A percentile compares a stretch with the other conserved stretches of the same genome.
Conservation (phyloP, 1,140 invertebrate genomes). For the Scaptodrosophila lebanonensis region DNA sequence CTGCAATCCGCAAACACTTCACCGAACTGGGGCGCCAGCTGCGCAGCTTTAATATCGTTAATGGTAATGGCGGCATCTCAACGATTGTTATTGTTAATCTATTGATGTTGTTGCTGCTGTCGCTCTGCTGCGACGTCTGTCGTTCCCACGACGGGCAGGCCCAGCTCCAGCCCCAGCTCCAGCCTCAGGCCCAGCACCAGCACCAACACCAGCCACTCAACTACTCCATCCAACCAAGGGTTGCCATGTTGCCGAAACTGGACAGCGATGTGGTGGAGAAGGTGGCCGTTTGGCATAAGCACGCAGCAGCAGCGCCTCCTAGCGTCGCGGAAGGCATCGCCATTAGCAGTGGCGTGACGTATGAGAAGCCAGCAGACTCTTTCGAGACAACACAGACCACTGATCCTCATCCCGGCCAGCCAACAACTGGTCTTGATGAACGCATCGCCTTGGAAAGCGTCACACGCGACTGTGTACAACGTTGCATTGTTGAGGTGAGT, state of each 20-base stretch:
- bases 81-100: conserved; percentile 45
- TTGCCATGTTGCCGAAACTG: conserved; percentile 37
- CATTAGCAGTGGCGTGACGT: conserved; percentile 32
- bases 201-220: not conserved
- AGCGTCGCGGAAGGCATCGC: conserved; percentile 49
- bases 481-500: conserved; percentile 66
- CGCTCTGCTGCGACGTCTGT: conserved; percentile 58
- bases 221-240: conserved; percentile 4
- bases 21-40: conserved; percentile 28
- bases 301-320: conserved; percentile 48
- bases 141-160: conserved; percentile 30
- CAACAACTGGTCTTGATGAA: conserved; percentile 33
- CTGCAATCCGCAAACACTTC: conserved; percentile 42
- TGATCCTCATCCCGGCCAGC: too few species aligned
- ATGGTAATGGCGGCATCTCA: conserved; percentile 40
- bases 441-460: conserved; percentile 44
- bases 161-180: not conserved
- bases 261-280: conserved; percentile 63
- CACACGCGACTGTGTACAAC: conserved; percentile 59
- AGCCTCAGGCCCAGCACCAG: not conserved
- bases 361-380: too few species aligned
- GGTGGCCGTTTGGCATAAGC: conserved; percentile 59
- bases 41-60: conserved; percentile 4
- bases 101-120: conserved; percentile 45
- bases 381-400: too few species aligned